These are phyloP conservation scores for Dorcus hopei DNA, from an alignment of 2,888 invertebrate species.

Conservation along the genomic window DNA sequence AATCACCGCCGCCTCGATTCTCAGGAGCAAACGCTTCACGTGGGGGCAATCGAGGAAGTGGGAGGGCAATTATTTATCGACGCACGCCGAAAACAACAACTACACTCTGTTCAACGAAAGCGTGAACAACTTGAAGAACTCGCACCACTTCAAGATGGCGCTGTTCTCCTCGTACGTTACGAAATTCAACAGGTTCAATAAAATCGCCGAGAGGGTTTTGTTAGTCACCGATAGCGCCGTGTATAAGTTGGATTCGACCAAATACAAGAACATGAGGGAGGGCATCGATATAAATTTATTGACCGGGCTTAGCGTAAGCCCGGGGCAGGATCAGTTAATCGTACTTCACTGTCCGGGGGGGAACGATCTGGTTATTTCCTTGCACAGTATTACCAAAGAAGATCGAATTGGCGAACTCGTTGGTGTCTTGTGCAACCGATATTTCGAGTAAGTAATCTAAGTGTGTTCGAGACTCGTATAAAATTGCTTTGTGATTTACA, in stretches of 20 bases:
- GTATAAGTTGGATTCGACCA: conserved; percentile 82
- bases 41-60: conserved; percentile 79
- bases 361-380: conserved; percentile 86
- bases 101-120: conserved; percentile 64
- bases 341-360: conserved; percentile 82
- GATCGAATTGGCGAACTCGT: conserved; percentile 86
- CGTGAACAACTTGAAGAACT: conserved; percentile 64
- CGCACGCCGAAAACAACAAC: conserved; percentile 65
- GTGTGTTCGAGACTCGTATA: neutral
- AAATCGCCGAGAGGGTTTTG: conserved; percentile 78
- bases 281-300: conserved; percentile 55
- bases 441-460: conserved; percentile 64
- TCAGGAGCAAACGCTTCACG: conserved; percentile 62
- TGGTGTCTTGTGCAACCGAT: conserved; percentile 75
- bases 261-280: conserved; percentile 84
- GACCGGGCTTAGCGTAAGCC: conserved; percentile 81
- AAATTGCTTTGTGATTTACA: conserved; percentile 39
- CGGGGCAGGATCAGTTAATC: conserved; percentile 82
- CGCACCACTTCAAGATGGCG: conserved; percentile 60
- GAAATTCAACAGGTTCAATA: conserved; percentile 66
- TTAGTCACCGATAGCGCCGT: conserved; percentile 80
- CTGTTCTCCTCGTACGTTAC: conserved; percentile 67
- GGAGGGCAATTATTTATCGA: conserved; percentile 79
- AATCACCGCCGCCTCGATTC: conserved; percentile 70
- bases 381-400: conserved; percentile 54